Conservation (phyloP, 2,797 vertebrate species). For the Myiotriccus ornatus region DNA sequence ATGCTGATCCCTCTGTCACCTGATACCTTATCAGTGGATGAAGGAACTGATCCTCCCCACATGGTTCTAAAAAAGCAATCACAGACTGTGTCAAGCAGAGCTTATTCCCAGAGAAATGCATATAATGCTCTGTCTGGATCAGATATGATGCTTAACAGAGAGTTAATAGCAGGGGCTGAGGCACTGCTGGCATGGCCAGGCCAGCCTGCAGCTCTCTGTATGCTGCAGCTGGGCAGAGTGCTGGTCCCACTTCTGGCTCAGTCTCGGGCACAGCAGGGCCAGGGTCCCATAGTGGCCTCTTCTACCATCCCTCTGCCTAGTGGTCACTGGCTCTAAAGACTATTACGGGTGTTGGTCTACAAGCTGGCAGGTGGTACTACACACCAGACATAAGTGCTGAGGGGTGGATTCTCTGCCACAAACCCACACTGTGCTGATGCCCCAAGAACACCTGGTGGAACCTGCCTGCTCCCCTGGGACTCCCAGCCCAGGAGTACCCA, state of each 20-base stretch:
- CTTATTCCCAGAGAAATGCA: slow-evolving; percentile 73
- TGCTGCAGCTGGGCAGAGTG: neutral
- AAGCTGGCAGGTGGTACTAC: neutral
- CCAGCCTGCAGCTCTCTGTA: neutral
- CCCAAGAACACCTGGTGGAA: neutral
- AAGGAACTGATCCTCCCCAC: slow-evolving; percentile 68
- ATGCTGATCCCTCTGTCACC: slow-evolving; percentile 81
- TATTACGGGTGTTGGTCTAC: rapidly evolving
- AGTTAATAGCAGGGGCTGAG: neutral
- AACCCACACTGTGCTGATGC: rapidly evolving
- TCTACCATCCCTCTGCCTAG: neutral
- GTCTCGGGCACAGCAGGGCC: neutral
- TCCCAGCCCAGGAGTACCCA: neutral
- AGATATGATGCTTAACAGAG: slow-evolving; percentile 21
- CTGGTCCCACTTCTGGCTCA: rapidly evolving
- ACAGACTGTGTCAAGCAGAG: slow-evolving; percentile 63
- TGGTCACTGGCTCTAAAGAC: rapidly evolving
- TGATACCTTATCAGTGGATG: slow-evolving; percentile 77
- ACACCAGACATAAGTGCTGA: neutral
- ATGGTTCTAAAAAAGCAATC: slow-evolving; percentile 74
- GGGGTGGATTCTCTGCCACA: neutral
- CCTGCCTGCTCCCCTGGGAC: neutral
- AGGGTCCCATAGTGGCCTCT: rapidly evolving
- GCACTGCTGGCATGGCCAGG: rapidly evolving
- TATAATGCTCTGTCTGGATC: slow-evolving; percentile 55